Percentiles rank a stretch among this genome's conserved stretches.
These are phyloP conservation scores for Ammodytes dubius DNA, from an alignment of 2,113 vertebrate genomes.

Conservation along the genomic window DNA sequence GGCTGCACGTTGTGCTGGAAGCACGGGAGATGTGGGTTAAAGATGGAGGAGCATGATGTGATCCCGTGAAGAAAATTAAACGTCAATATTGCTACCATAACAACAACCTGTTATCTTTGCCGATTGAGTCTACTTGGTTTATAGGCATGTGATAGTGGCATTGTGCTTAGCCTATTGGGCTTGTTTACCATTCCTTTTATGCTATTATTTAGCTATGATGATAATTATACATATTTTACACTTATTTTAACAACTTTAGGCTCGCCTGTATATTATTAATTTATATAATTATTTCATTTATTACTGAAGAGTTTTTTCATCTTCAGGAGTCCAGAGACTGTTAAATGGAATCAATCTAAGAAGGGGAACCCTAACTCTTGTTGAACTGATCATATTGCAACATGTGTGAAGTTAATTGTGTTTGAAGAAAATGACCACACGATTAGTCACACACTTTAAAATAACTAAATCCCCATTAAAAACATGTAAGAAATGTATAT, in stretches of 20 bases:
- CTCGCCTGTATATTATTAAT: not conserved
- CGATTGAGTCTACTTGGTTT: no score
- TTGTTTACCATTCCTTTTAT: not conserved
- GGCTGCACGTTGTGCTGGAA: not conserved
- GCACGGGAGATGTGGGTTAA: not conserved
- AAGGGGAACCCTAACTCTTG: not conserved
- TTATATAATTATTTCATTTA: not conserved
- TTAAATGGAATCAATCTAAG: not conserved
- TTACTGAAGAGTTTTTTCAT: not conserved
- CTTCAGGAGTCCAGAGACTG: not conserved
- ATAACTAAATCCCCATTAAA: not conserved
- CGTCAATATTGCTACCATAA: slow-evolving; percentile 38
- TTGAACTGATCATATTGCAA: not conserved
- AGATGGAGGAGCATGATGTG: not conserved
- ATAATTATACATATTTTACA: no score
- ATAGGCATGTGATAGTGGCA: not conserved
- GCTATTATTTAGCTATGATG: no score
- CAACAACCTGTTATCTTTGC: slow-evolving; percentile 9
- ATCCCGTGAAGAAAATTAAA: not conserved
- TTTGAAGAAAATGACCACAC: not conserved
- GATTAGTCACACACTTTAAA: not conserved
- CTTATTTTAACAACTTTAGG: no score
- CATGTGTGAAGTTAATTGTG: no score
- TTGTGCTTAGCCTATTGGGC: not conserved
- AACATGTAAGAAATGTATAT: slow-evolving; percentile 4